Conservation (phyloP, 2,797 vertebrate species). For the Manis javanica region DNA sequence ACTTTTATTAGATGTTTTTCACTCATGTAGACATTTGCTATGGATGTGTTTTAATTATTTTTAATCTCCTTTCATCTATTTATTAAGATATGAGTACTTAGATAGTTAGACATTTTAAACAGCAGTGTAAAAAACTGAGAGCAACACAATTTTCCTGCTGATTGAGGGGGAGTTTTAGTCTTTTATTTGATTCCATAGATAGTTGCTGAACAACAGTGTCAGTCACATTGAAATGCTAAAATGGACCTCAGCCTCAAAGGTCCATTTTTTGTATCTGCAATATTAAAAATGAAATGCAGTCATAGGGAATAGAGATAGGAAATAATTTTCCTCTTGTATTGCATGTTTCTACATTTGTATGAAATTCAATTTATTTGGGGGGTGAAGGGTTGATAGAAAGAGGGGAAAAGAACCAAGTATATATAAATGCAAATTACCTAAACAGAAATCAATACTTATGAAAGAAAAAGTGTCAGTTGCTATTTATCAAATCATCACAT, state of each 20-base stretch:
- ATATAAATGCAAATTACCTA: conserved; percentile 70
- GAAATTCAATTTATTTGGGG: conserved; percentile 62
- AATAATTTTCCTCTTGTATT: conserved; percentile 59
- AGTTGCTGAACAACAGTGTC: conserved; percentile 53
- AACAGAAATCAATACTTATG: conserved; percentile 38
- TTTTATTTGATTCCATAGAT: conserved; percentile 52
- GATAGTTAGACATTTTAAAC: not conserved
- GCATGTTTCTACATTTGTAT: conserved; percentile 54
- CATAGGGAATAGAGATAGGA: conserved; percentile 50
- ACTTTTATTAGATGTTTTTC: not conserved
- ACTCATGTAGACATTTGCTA: not conserved
- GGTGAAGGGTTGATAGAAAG: not conserved
- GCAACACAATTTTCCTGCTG: not conserved
- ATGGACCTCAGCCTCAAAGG: conserved; percentile 15
- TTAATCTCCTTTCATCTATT: not conserved
- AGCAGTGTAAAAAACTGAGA: not conserved
- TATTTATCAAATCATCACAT: conserved; percentile 35
- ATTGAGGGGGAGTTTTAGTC: not conserved
- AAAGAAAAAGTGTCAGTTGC: not conserved
- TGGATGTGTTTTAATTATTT: not conserved
- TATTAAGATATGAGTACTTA: conserved; percentile 28
- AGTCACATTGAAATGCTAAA: conserved; percentile 59
- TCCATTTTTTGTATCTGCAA: conserved; percentile 26
- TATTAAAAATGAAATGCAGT: conserved; percentile 69
- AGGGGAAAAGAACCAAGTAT: not conserved